These are phyloP conservation scores for Apeltes quadracus DNA, from an alignment of 2,113 vertebrate genomes.

Conservation along the genomic window DNA sequence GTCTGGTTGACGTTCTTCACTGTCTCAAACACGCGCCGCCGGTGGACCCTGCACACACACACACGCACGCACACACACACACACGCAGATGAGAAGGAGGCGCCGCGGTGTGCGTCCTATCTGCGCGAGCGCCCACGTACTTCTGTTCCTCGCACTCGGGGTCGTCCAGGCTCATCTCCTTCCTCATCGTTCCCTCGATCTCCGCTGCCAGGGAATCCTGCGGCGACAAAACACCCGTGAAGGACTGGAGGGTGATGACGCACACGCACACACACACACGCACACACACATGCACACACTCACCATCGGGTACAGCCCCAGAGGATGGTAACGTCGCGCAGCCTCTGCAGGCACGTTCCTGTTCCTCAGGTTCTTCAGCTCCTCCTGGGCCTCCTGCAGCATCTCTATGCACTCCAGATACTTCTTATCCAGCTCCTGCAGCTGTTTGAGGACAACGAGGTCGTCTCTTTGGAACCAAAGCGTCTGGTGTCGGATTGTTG, in stretches of 20 bases:
- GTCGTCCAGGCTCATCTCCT: constrained; percentile 92
- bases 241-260: background rate
- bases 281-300: constrained; percentile 18
- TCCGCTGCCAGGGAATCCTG: constrained; percentile 98
- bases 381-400: constrained; percentile 97
- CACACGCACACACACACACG: background rate
- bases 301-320: constrained; percentile 96
- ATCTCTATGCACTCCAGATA: constrained; percentile 98
- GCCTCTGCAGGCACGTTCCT: constrained; percentile 87
- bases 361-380: constrained; percentile 96
- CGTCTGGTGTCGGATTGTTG: background rate
- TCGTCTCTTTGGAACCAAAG: background rate
- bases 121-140: constrained; percentile 45
- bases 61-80: background rate
- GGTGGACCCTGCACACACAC: constrained; percentile 81
- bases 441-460: constrained; percentile 68
- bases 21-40: constrained; percentile 92
- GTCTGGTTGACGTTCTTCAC: constrained; percentile 94
- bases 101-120: background rate
- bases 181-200: constrained; percentile 98
- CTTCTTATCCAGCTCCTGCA: constrained; percentile 94
- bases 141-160: constrained; percentile 86
- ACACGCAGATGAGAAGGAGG: background rate
- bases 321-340: constrained; percentile 88
- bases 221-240: constrained; percentile 38